Evolutionary conservation across 1,140 invertebrate genomes (phyloP).

Genomic region (Physella acuta): DNA sequence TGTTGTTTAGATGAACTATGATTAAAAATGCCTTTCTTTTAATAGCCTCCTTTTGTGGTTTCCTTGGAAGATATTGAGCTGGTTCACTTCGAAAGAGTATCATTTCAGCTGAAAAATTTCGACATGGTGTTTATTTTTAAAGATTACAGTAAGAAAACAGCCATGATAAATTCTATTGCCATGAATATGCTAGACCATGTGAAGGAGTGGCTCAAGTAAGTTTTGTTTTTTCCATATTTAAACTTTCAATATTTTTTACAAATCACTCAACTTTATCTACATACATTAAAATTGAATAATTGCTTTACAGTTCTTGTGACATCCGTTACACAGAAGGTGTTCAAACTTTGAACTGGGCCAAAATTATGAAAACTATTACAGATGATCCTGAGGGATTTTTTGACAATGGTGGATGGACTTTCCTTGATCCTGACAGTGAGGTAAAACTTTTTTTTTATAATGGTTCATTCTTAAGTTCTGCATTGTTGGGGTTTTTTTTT

Average conservation of each 20-base stretch:
- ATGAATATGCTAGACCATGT: slow-evolving; percentile 99
- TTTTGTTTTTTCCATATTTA: too few relatives aligned
- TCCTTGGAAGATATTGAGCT: slow-evolving; percentile 96
- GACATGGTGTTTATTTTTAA: slow-evolving; percentile 99
- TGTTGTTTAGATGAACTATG: too few relatives aligned
- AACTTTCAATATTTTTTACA: too few relatives aligned
- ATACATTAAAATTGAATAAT: too few relatives aligned
- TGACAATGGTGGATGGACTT: slow-evolving; percentile 97
- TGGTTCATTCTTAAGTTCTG: background rate
- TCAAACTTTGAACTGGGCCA: slow-evolving; percentile 97
- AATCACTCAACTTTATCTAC: too few relatives aligned
- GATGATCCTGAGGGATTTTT: slow-evolving; percentile 99
- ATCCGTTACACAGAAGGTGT: slow-evolving; percentile 97
- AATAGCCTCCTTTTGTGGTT: slow-evolving; percentile 93
- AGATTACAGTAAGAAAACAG: slow-evolving; percentile 90
- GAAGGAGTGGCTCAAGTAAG: slow-evolving; percentile 97
- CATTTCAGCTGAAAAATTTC: slow-evolving; percentile 98
- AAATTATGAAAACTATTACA: slow-evolving; percentile 99
- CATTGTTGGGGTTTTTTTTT: too few relatives aligned
- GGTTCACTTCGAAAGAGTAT: slow-evolving; percentile 98
- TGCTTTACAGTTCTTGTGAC: slow-evolving; percentile 83
- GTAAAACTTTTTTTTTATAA: slow-evolving; percentile 36
- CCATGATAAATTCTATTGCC: slow-evolving; percentile 96
- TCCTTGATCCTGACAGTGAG: slow-evolving; percentile 84
- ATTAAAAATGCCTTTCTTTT: too few relatives aligned